phyloP scores from a whole-genome alignment of 2,888 invertebrate species.

The Spialia ferax region DNA sequence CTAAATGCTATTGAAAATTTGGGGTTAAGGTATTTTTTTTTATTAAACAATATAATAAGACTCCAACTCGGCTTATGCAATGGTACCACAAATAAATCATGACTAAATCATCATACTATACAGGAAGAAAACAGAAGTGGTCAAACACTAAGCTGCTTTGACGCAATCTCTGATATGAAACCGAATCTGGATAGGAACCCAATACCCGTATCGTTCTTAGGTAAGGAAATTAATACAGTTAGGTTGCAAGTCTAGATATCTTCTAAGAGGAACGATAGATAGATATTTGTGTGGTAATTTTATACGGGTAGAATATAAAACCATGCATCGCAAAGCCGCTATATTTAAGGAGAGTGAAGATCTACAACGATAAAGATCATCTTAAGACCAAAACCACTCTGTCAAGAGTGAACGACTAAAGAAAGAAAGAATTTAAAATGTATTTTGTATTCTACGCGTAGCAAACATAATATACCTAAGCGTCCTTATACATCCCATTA shows the following conservation, averaged over 20 bases:
- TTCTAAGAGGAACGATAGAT: neutral
- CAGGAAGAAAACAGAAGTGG: constrained; percentile 7
- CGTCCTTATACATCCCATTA: too few relatives aligned
- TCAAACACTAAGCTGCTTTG: constrained; percentile 4
- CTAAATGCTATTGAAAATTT: too few relatives aligned
- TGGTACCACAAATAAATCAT: neutral
- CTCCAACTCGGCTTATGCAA: neutral
- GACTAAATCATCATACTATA: neutral
- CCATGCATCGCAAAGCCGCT: too few relatives aligned
- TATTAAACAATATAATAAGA: neutral
- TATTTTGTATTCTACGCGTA: too few relatives aligned
- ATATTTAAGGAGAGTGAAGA: too few relatives aligned
- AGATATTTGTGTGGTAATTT: neutral
- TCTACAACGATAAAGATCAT: too few relatives aligned
- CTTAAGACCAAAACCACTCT: too few relatives aligned
- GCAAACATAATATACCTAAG: too few relatives aligned
- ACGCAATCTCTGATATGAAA: constrained; percentile 29
- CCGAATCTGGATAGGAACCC: constrained; percentile 18
- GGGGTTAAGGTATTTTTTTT: too few relatives aligned
- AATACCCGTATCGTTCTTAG: constrained; percentile 26
- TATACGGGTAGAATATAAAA: neutral
- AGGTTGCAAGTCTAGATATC: constrained; percentile 9
- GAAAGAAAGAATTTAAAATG: too few relatives aligned
- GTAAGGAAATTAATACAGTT: constrained; percentile 26
- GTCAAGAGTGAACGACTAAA: too few relatives aligned